Evolutionary conservation across 1,140 invertebrate species (phyloP), one percentile per base, ranked within the genome.

Genomic region (Hycleus cichorii): DNA sequence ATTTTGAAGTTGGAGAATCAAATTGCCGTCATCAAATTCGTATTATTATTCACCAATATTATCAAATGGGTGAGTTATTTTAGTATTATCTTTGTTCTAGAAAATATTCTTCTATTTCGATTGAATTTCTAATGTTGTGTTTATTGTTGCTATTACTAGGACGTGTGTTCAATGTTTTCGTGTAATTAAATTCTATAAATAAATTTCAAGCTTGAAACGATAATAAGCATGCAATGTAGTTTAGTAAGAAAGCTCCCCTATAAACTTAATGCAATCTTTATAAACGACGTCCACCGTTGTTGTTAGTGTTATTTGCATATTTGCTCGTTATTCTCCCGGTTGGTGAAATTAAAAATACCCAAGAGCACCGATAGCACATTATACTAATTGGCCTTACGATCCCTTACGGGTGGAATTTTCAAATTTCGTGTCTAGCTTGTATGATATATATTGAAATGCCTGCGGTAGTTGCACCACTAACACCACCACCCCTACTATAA

Each of bases 1-100:
- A 52, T 69, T 46, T 24, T 57, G 2, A 72, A 66, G 47, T 62
- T 74, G 58, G 69, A 69, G 43, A 69, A 71, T 53, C 69, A 72
- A 47, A 74, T 74, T 51, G 61, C 62, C 2, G 63, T 68, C 25
- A 49, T 74, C 49, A 74, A 73, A 61, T 74, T 71, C 60, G 58
- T 69, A 32, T 38, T 74, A 38, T 46, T 74, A 6, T 72, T 72
- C 50, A 66, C 61, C 39, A 74, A 74, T 56, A 61, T 66, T n/a
- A 63, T 72, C 24, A 51, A 59, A 57, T 69, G 69, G 65, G 72
- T 74, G 59, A 70, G 72, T 72, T 25, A 8, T 42, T 7, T 18
- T 18, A 18, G 18, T 32, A 32, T 32, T 32, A 32, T 32, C 32
- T 5, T 32, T 32, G 32, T 32, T 32, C 7, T 32, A 18, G 1